These are phyloP conservation scores for Conops quadrifasciatus DNA, from an alignment of 2,888 invertebrate genomes.

Conservation along the genomic window DNA sequence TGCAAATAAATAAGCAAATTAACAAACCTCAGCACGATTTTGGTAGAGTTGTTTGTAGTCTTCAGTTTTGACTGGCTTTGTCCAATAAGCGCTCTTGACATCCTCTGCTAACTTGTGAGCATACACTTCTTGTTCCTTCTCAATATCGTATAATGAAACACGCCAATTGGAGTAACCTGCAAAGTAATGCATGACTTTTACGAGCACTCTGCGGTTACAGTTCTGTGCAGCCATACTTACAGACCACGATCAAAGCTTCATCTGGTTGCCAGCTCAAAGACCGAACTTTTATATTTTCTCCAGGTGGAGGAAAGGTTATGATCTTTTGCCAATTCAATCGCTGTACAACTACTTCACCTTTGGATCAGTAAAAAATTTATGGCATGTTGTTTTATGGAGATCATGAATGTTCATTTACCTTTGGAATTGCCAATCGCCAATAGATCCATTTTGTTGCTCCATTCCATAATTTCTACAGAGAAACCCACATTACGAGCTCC, in stretches of 20 bases:
- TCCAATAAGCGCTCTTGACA: slow-evolving; percentile 81
- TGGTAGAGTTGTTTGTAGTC: slow-evolving; percentile 52
- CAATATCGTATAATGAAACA: slow-evolving; percentile 81
- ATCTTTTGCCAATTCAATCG: slow-evolving; percentile 93
- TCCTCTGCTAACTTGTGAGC: slow-evolving; percentile 70
- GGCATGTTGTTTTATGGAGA: background rate
- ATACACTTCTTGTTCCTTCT: slow-evolving; percentile 83
- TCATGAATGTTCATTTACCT: slow-evolving; percentile 68
- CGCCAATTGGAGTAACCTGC: slow-evolving; percentile 76
- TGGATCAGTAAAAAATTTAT: background rate
- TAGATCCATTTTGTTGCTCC: slow-evolving; percentile 94
- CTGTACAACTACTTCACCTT: slow-evolving; percentile 88
- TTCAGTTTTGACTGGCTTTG: slow-evolving; percentile 59
- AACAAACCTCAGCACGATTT: slow-evolving; percentile 51
- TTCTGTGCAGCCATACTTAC: slow-evolving; percentile 40
- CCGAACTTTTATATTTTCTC: slow-evolving; percentile 77
- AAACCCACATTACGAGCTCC: slow-evolving; percentile 62
- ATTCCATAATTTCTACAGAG: slow-evolving; percentile 81
- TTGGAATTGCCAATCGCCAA: slow-evolving; percentile 86
- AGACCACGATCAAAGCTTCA: slow-evolving; percentile 80
- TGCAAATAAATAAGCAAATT: background rate
- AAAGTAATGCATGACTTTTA: slow-evolving; percentile 50
- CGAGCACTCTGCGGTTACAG: background rate
- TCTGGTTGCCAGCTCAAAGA: slow-evolving; percentile 94
- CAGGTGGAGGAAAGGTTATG: slow-evolving; percentile 81